These are phyloP conservation scores for Dendrocincla fuliginosa DNA, from an alignment of 2,797 vertebrate genomes.

Conservation along the genomic window DNA sequence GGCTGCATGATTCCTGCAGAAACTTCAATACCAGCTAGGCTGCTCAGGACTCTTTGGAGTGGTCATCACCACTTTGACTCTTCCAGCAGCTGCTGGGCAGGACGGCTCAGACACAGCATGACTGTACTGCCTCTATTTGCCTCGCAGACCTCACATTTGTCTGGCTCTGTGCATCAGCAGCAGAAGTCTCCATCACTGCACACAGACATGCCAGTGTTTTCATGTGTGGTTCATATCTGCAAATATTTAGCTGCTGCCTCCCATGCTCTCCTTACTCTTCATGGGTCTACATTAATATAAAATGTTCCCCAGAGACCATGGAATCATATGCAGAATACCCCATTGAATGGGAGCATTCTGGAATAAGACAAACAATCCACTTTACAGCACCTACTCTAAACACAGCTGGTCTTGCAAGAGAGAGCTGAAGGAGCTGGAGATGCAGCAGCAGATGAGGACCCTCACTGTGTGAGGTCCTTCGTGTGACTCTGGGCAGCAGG, in stretches of 20 bases:
- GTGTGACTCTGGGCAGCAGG: not conserved
- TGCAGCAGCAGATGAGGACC: not conserved
- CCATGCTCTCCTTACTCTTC: not conserved
- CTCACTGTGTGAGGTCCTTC: not conserved
- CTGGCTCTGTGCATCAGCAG: not conserved
- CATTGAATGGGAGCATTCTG: not conserved
- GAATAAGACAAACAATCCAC: not conserved
- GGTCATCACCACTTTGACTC: not conserved
- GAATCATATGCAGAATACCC: not conserved
- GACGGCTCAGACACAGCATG: not conserved
- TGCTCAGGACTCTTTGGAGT: not conserved
- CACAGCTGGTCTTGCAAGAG: not conserved
- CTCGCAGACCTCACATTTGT: not conserved
- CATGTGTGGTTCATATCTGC: not conserved
- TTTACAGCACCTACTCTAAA: not conserved
- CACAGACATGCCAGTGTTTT: not conserved
- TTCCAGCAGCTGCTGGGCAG: not conserved
- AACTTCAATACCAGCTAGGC: not conserved
- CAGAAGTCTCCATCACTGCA: not conserved
- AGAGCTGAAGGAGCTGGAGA: not conserved
- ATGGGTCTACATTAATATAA: not conserved
- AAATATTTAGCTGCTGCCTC: not conserved
- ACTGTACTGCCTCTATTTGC: not conserved
- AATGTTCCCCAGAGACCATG: not conserved
- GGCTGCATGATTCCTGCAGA: not conserved